These are phyloP conservation scores for Philereme vetulata DNA, from an alignment of 2,888 invertebrate species.

Conservation along the genomic window DNA sequence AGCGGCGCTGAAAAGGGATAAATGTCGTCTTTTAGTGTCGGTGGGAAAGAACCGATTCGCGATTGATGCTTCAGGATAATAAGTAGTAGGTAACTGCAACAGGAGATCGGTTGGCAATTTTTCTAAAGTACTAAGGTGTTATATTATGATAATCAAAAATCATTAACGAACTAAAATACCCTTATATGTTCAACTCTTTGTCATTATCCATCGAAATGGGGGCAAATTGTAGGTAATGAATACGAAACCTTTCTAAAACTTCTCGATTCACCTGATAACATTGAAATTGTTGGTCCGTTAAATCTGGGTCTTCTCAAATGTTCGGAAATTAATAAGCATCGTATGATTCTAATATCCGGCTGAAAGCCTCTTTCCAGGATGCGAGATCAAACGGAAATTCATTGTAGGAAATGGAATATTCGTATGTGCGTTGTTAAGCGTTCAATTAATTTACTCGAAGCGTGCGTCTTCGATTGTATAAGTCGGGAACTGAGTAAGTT, in stretches of 20 bases:
- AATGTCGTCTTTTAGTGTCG: too few species aligned
- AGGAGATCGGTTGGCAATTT: too few species aligned
- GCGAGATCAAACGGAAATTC: slow-evolving; percentile 21
- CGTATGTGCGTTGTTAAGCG: neutral
- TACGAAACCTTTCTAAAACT: neutral
- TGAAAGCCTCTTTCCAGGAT: slow-evolving; percentile 24
- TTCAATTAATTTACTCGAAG: neutral
- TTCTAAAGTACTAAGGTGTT: too few species aligned
- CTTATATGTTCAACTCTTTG: too few species aligned
- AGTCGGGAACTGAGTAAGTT: neutral
- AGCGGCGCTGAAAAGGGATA: too few species aligned
- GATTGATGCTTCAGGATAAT: too few species aligned
- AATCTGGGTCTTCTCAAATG: slow-evolving; percentile 1
- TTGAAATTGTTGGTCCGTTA: slow-evolving; percentile 3
- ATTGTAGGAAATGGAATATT: slow-evolving; percentile 19
- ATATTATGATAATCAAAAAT: too few species aligned
- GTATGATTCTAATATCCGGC: slow-evolving; percentile 30
- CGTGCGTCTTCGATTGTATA: neutral
- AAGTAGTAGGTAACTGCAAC: too few species aligned
- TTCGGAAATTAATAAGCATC: slow-evolving; percentile 29
- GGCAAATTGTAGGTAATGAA: neutral
- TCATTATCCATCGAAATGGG: neutral
- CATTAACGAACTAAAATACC: too few species aligned
- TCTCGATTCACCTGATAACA: slow-evolving; percentile 1
- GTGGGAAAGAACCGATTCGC: too few species aligned